Base-by-base conservation (phyloP, 2,888 invertebrate species). In the Brassicogethes aeneus region DNA sequence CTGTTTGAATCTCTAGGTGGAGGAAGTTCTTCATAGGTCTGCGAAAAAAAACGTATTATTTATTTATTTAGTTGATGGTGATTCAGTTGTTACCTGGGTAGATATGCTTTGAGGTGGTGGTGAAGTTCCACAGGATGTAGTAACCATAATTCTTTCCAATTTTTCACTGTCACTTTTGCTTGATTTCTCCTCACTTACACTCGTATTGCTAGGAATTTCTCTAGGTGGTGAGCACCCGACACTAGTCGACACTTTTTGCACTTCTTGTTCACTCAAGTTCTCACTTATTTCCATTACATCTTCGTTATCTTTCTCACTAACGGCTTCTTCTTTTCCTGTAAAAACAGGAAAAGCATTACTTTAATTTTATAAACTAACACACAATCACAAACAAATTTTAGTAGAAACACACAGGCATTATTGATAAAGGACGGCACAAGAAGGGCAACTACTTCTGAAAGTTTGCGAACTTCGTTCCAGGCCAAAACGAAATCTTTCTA, bases 81-180 rank as follows among this genome's bases (percentile, higher is more conserved):
- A 32, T 10, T 10, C 13, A 32, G 14, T 32, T 7, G 7, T 3
- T 57, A 74, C 75, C 66, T 91, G 90, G 15, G 90, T 91, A 16
- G 89, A 86, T 58, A 86, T 88, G 61, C 73, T 86, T 66, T 90
- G 90, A 2, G 90, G 89, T 17, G 88, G 86, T 33, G 90, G 89
- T 17, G 88, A 89, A 17, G 89, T 89, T 43, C 85, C 87, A 36
- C 82, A 85, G 42, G 84, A 85, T 33, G 70, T 68, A 17, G 68
- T 60, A 40, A 46, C 44, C 41, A 52, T 47, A 40, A 44, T 52
- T 34, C 38, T 53, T 16, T 39, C 40, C 41, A 33, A 23, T 16
- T 32, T 45, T 33, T 38, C 37, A 43, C 40, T 37, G 42, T 48
- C 34, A 39, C 36, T 10, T 12, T 32, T 32, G 8, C 3, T 5